Evolutionary conservation across 2,797 vertebrate species (phyloP), one percentile per base, ranked within the genome.

Genomic region (Myripristis murdjan): DNA sequence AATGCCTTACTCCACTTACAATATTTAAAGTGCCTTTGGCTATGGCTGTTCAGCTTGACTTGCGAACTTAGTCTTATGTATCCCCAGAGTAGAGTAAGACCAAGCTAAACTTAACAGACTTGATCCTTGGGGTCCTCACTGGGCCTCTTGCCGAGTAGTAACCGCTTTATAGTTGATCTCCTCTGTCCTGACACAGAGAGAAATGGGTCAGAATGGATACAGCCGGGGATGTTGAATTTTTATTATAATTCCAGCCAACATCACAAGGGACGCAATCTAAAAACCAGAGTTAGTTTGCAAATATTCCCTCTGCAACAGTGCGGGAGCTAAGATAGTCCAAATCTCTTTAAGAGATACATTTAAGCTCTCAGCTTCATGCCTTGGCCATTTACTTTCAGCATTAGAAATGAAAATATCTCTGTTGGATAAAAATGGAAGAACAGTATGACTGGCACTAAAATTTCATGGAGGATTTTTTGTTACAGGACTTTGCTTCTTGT

Each of bases 121-220:
- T 58, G 83, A 85, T 90, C 84, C 82, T 85, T 48, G 0, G 89
- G 79, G 86, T 77, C 70, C 68, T 75, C 67, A 70, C 77, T 68
- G 75, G 79, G 84, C 79, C 85, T 70, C 1, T 33, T 65, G 83
- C 87, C 82, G 67, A 82, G 77, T 63, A 80, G 76, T 78, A 84
- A 87, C 82, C 33, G 26, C 89, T 90, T 86, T 81, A 83, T 65
- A 70, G 84, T 70, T 87, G 81, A 87, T 89, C 86, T 80, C 73
- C 74, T 75, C 74, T 57, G 81, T 73, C 80, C 84, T 77, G 81
- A 87, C 82, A 71, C 48, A 66, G 56, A 77, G 73, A 86, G 82
- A 91, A 91, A 86, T 88, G 72, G 86, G 89, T 86, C 85, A 86
- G 64, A 87, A 82, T 82, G 75, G 73, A 83, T 68, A 62, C 66